These are phyloP conservation scores for Loxodonta africana DNA, from an alignment of 2,113 vertebrate species.

Conservation along the genomic window DNA sequence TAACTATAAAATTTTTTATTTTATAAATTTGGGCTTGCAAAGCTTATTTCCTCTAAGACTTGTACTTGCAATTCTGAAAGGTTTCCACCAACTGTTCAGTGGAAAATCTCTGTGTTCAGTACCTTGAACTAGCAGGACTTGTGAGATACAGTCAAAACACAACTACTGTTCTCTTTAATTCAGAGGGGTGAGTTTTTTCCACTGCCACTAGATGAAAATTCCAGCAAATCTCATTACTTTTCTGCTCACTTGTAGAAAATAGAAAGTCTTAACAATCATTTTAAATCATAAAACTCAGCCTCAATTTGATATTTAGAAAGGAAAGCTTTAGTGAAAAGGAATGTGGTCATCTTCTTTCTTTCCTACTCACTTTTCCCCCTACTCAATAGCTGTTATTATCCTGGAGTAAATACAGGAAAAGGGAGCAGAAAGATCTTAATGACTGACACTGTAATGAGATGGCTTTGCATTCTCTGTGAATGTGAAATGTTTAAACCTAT, in stretches of 20 bases:
- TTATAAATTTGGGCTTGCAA: neutral
- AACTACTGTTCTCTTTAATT: slow-evolving; percentile 66
- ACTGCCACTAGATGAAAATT: slow-evolving; percentile 40
- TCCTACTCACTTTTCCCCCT: neutral
- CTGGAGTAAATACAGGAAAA: neutral
- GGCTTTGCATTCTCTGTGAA: neutral
- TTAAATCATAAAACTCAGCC: slow-evolving; percentile 41
- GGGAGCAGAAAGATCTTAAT: neutral
- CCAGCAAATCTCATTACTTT: slow-evolving; percentile 48
- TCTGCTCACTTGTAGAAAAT: slow-evolving; percentile 40
- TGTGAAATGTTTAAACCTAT: neutral
- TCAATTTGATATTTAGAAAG: slow-evolving; percentile 39
- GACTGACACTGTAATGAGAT: neutral
- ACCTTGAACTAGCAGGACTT: slow-evolving; percentile 10
- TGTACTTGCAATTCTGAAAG: slow-evolving; percentile 51
- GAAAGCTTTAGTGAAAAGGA: slow-evolving; percentile 37
- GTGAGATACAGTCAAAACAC: slow-evolving; percentile 66
- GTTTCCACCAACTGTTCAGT: neutral
- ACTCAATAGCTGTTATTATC: neutral
- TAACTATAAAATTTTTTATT: neutral
- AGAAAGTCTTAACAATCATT: neutral
- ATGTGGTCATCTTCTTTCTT: slow-evolving; percentile 2
- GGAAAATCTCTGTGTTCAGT: slow-evolving; percentile 56
- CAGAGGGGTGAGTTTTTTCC: neutral
- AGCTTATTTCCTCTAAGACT: slow-evolving; percentile 26